A percentile compares a stretch with the other conserved stretches of the same genome.
These are phyloP conservation scores for Oreortyx pictus DNA, from an alignment of 2,797 vertebrate species.

Conservation along the genomic window DNA sequence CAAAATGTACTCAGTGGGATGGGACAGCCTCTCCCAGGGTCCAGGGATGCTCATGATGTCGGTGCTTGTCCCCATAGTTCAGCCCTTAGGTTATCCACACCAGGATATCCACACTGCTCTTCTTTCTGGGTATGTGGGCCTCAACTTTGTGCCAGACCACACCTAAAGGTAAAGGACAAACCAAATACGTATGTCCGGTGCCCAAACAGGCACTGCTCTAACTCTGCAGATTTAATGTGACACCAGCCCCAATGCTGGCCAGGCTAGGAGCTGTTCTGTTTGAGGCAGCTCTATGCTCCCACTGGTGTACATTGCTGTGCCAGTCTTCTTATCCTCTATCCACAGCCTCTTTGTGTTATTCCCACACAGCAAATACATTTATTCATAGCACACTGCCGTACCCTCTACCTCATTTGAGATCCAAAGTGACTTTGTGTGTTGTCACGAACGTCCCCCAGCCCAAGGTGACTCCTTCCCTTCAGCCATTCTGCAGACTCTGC, in stretches of 20 bases:
- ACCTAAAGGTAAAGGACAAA: neutral
- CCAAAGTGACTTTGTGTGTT: neutral
- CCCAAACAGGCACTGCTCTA: neutral
- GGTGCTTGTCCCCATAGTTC: rapidly evolving
- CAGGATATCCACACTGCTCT: neutral
- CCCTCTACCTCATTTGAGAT: neutral
- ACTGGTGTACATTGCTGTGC: neutral
- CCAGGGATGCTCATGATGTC: neutral
- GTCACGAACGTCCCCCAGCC: neutral
- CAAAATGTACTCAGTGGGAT: neutral
- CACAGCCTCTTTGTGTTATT: neutral
- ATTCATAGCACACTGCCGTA: neutral
- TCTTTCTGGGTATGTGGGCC: neutral
- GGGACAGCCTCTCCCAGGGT: neutral
- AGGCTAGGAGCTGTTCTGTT: neutral
- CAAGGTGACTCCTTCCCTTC: neutral
- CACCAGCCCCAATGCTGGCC: neutral
- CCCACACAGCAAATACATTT: neutral
- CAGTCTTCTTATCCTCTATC: neutral
- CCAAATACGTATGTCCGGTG: neutral
- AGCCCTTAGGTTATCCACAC: neutral
- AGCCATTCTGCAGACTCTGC: rapidly evolving
- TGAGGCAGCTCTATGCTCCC: neutral
- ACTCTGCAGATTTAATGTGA: neutral
- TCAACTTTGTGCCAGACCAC: neutral